A percentile compares a stretch with the other conserved stretches of the same genome.
Evolutionary conservation across 2,888 invertebrate genomes (phyloP).

Genomic region (Eurytoma californica): DNA sequence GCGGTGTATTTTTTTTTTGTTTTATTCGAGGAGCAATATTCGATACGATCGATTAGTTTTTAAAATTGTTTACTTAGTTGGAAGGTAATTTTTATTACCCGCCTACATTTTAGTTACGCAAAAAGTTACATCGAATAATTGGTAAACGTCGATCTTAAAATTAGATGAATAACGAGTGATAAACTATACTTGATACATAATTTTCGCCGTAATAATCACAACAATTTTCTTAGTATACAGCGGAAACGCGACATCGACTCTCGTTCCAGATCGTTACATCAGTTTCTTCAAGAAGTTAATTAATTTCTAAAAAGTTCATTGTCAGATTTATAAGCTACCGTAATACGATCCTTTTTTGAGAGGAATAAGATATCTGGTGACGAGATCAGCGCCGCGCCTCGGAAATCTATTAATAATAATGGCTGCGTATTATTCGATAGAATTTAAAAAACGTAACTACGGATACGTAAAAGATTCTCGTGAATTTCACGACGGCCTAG

Average conservation of each 20-base stretch:
- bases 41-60: no score
- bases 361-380: not conserved
- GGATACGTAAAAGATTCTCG: slow-evolving; percentile 51
- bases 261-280: not conserved
- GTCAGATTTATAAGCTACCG: no score
- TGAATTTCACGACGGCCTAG: slow-evolving; percentile 22
- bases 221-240: slow-evolving; percentile 22
- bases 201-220: slow-evolving; percentile 9
- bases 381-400: slow-evolving; percentile 15
- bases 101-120: no score
- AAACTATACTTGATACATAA: not conserved
- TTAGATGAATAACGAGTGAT: slow-evolving; percentile 3
- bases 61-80: no score
- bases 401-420: slow-evolving; percentile 48
- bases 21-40: no score
- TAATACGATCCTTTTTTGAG: no score
- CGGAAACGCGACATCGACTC: slow-evolving; percentile 10
- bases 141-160: slow-evolving; percentile 15
- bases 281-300: not conserved
- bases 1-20: no score
- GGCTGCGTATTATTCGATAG: slow-evolving; percentile 59
- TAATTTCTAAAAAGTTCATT: not conserved
- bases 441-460: slow-evolving; percentile 63
- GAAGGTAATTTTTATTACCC: no score
- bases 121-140: no score